Evolutionary conservation across 2,113 vertebrate genomes (phyloP).

Genomic region (Lichenostomus cassidix): DNA sequence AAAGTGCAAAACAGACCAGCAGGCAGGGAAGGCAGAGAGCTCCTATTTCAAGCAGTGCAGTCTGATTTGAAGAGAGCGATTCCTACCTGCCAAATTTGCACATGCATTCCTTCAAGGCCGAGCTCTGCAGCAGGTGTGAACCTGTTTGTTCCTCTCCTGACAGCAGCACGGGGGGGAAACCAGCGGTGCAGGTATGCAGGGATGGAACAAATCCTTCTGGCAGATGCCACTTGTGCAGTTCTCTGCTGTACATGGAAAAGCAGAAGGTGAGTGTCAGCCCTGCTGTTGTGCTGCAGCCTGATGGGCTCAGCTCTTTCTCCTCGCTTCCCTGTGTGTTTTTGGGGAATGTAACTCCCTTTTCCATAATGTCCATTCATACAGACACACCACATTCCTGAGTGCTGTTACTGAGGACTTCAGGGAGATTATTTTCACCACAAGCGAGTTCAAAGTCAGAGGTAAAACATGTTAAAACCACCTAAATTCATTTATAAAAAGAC

Average conservation of each 20-base stretch:
- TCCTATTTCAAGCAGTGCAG: not conserved
- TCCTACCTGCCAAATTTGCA: constrained; percentile 19
- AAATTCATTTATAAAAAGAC: not conserved
- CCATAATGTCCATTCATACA: rapidly evolving
- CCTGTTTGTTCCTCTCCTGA: constrained; percentile 12
- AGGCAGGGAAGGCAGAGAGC: not conserved
- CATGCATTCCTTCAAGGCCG: not conserved
- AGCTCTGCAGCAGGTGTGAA: constrained; percentile 5
- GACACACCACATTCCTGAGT: not conserved
- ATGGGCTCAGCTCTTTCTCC: not conserved
- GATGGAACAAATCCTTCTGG: constrained; percentile 22
- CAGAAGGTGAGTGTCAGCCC: constrained; percentile 13
- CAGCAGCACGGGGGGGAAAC: not conserved
- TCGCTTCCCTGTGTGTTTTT: rapidly evolving
- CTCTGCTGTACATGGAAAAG: not conserved
- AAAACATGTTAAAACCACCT: not conserved
- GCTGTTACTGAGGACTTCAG: not conserved
- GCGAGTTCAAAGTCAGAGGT: not conserved
- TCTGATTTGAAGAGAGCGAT: not conserved
- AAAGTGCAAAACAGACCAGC: not conserved
- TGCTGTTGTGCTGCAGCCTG: not conserved
- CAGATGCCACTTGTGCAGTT: constrained; percentile 9
- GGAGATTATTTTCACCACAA: not conserved
- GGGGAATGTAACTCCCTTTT: not conserved
- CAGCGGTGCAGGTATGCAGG: not conserved